Conservation (phyloP, 2,888 invertebrate species). For the Andrena fulva region DNA sequence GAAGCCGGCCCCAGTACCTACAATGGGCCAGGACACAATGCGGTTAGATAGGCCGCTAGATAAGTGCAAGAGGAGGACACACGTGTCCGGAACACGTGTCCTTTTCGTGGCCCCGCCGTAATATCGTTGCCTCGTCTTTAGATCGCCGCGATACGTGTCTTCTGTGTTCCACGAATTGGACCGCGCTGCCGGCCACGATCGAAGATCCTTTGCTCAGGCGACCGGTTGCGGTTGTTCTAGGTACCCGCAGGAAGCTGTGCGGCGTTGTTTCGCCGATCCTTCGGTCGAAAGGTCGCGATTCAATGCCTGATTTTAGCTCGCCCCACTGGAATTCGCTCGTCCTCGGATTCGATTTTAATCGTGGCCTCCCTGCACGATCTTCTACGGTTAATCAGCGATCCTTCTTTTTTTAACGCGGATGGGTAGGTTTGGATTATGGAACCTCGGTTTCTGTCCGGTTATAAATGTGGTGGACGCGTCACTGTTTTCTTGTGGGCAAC, state of each 20-base stretch:
- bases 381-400: not conserved
- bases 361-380: not conserved
- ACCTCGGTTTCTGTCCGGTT: not conserved
- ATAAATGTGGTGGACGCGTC: not conserved
- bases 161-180: conserved; percentile 58
- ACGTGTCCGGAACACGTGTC: conserved; percentile 77
- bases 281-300: conserved; percentile 14
- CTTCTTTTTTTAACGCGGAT: no score
- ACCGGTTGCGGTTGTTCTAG: conserved; percentile 52
- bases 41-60: conserved; percentile 69
- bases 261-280: conserved; percentile 31
- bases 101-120: conserved; percentile 64
- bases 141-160: conserved; percentile 68
- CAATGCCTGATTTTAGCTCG: conserved; percentile 3
- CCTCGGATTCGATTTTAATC: not conserved
- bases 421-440: not conserved
- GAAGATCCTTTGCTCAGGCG: conserved; percentile 45
- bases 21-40: conserved; percentile 64
- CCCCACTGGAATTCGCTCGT: not conserved
- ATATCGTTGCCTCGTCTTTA: conserved; percentile 63
- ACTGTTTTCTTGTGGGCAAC: no score
- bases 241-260: conserved; percentile 30
- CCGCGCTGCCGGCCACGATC: conserved; percentile 45
- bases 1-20: conserved; percentile 53
- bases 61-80: conserved; percentile 71